Percentiles rank a stretch among this genome's conserved stretches.
phyloP scores from a whole-genome alignment of 2,797 vertebrate species.

The Myiotriccus ornatus region DNA sequence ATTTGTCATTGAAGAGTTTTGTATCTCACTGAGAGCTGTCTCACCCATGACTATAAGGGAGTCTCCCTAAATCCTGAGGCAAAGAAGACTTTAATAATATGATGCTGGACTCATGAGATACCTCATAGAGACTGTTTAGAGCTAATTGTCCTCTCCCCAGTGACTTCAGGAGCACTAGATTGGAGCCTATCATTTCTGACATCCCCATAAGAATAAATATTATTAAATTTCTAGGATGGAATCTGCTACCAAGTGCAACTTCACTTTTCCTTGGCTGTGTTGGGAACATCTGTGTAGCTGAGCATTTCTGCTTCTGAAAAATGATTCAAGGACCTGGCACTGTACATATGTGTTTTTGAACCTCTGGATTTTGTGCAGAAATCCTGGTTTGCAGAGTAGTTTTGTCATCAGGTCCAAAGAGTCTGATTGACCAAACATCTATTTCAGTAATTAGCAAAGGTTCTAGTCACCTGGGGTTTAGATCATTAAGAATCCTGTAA shows the following conservation, averaged over 20 bases:
- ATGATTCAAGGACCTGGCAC: not conserved
- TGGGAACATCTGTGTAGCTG: not conserved
- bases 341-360: not conserved
- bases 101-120: not conserved
- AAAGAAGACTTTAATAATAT: not conserved
- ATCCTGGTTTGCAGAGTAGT: not conserved
- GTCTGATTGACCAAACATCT: not conserved
- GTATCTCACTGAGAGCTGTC: not conserved
- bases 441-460: not conserved
- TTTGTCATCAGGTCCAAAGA: not conserved
- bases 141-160: not conserved
- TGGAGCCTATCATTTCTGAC: not conserved
- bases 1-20: not conserved
- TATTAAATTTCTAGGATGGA: not conserved
- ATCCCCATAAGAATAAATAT: not conserved
- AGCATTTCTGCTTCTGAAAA: not conserved
- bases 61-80: not conserved
- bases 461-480: not conserved
- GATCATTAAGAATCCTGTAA: not conserved
- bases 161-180: not conserved
- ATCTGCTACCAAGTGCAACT: not conserved
- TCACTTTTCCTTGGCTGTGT: not conserved
- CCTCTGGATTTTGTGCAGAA: not conserved
- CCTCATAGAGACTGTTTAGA: not conserved
- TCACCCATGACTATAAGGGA: not conserved